A percentile compares a stretch with the other conserved stretches of the same genome.
These are phyloP conservation scores for Catagonus wagneri DNA, from an alignment of 2,113 vertebrate species.

Conservation along the genomic window DNA sequence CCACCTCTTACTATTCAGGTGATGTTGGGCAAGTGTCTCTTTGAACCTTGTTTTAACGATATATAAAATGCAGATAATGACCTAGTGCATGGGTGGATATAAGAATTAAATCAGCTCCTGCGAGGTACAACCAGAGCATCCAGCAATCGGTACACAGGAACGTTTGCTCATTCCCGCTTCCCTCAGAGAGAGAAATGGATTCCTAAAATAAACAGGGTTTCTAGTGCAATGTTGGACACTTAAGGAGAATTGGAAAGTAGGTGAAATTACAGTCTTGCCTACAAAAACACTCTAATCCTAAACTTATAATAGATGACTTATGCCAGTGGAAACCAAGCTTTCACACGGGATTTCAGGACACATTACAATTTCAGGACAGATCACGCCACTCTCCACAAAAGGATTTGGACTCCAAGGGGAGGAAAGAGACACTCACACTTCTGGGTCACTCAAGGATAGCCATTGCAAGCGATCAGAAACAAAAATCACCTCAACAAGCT, in stretches of 20 bases:
- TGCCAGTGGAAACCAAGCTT: neutral
- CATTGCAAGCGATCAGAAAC: neutral
- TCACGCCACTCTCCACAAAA: neutral
- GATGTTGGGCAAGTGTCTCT: neutral
- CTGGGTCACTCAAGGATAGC: neutral
- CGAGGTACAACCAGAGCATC: neutral
- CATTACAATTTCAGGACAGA: neutral
- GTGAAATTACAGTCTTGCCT: slow-evolving; percentile 35
- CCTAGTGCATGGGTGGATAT: neutral
- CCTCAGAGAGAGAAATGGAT: neutral
- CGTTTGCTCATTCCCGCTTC: neutral
- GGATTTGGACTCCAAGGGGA: neutral
- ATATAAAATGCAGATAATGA: neutral
- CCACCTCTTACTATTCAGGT: neutral
- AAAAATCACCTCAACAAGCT: neutral
- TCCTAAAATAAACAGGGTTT: slow-evolving; percentile 20
- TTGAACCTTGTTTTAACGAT: neutral
- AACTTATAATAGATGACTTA: neutral
- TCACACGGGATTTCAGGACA: slow-evolving; percentile 5
- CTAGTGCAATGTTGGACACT: neutral
- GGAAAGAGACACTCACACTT: neutral
- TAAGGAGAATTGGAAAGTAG: slow-evolving; percentile 30
- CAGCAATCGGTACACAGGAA: accelerated
- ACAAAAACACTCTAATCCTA: slow-evolving; percentile 38
- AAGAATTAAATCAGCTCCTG: neutral